Evolutionary conservation across 2,888 invertebrate genomes (phyloP), one percentile per base, ranked within the genome.

Genomic region (Empis livida): DNA sequence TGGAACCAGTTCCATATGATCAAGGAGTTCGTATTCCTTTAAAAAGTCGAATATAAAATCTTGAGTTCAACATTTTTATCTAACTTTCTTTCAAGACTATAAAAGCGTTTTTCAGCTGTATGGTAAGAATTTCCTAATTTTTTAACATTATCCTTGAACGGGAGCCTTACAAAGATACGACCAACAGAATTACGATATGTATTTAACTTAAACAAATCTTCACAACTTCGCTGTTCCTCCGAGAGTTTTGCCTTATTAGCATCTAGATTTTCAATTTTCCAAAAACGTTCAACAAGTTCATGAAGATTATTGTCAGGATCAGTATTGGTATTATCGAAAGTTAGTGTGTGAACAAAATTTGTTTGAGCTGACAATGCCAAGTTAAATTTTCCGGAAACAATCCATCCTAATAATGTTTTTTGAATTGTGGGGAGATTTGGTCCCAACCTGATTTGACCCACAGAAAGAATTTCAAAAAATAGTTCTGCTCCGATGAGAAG

Each of bases 31-130:
- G 41, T 56, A 56, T 44, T 55, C 54, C 2, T 48, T 14, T 47
- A 56, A 54, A 20, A 56, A 55, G 1, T 51, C 2, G 14, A 15
- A 45, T 57, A 57, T 38, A 52, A 43, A 10, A 10, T 14, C 31
- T 46, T 49, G 32, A 55, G 31, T 27, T 43, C 11, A 32, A 13
- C 9, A 39, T 48, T 3, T 8, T 40, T 40, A 1, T 4, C 5
- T n/a, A 38, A n/a, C 8, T 23, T 45, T 15, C 10, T 13, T 30
- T 45, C 45, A 5, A 45, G 10, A 3, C 10, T n/a, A 27, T 14
- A 16, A 16, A 44, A 44, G 10, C 44, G 17, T 14, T 13, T 10
- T 10, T 27, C 8, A 8, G 38, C 38, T 13, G 6, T 10, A n/a
- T 20, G 9, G 8, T 41, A 23, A 20, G 41, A 41, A 11, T 20